Base-by-base conservation (phyloP, 2,113 vertebrate genomes). In the Ploceus nigricollis region DNA sequence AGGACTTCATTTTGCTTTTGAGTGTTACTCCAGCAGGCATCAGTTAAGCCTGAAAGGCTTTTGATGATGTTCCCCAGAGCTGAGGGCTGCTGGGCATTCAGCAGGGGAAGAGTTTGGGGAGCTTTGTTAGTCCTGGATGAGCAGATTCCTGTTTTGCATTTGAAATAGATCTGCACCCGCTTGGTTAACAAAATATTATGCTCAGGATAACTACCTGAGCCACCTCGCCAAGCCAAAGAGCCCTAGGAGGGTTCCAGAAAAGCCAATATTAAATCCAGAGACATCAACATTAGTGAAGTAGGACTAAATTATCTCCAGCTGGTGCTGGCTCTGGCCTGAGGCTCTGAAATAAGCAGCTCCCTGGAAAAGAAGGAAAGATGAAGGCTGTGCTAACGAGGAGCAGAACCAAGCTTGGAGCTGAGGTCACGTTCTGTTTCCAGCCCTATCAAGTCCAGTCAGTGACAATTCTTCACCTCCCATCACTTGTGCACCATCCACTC, bases 251-350 rank as follows among this genome's bases (percentile, higher is more conserved):
- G 40, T 87, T 94, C 94, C 96, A 96, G 89, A 94, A 84, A 57
- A 92, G 92, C 69, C 96, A 93, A 40, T 93, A 96, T 96, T 96
- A 71, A 94, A 94, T 92, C 93, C 96, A 97, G 94, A 96, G 96
- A 93, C 90, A 95, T 78, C 88, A 94, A 90, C 93, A 90, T 96
- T 78, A 95, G 73, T 83, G 60, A 81, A 96, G 86, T 15, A 69
- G 92, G 53, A 60, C 90, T 97, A 95, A 97, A 97, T 94, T n/a
- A 53, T 96, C 92, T 96, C 80, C 96, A 96, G 85, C 93, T 97
- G 96, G 40, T 76, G 94, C 86, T 94, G 90, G 51, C 88, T 89
- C 56, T 78, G 0, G 40, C 96, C 61, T n/a, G 40, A 73, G 80
- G 94, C 92, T 87, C 64, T 33, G 82, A 78, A 94, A 89, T 65